Conservation (phyloP, 2,797 vertebrate genomes). For the Phrynocephalus vlangalii region DNA sequence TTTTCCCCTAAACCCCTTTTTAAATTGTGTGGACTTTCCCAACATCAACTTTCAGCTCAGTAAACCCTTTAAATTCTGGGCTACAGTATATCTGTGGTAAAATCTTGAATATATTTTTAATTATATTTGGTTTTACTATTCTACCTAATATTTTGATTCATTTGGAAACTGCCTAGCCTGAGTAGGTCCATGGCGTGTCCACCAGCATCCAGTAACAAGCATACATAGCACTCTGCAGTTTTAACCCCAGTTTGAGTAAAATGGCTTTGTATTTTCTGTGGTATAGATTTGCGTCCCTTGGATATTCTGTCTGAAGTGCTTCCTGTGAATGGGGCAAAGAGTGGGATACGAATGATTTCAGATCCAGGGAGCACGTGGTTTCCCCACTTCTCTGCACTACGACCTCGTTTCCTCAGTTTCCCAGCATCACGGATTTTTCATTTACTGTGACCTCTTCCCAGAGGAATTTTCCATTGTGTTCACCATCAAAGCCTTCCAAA, state of each 20-base stretch:
- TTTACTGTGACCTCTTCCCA: constrained; percentile 88
- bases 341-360: constrained; percentile 82
- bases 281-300: too few species aligned
- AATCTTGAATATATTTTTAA: too few species aligned
- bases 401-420: constrained; percentile 78
- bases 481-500: constrained; percentile 82
- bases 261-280: too few species aligned
- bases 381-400: constrained; percentile 76
- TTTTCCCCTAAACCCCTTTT: too few species aligned
- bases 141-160: neutral
- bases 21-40: too few species aligned
- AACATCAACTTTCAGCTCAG: neutral
- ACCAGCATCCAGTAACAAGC: neutral
- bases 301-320: too few species aligned
- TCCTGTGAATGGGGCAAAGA: constrained; percentile 59
- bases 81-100: neutral
- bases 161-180: neutral
- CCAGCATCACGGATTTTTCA: constrained; percentile 88
- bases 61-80: neutral
- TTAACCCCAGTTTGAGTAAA: too few species aligned
- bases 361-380: constrained; percentile 82
- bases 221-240: too few species aligned
- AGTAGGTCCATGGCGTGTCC: neutral
- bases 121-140: neutral
- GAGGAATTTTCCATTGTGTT: constrained; percentile 91